Percentiles rank a stretch among this genome's conserved stretches.
Conservation (phyloP, 2,797 vertebrate species). For the Hypotaenidia philippensis region DNA sequence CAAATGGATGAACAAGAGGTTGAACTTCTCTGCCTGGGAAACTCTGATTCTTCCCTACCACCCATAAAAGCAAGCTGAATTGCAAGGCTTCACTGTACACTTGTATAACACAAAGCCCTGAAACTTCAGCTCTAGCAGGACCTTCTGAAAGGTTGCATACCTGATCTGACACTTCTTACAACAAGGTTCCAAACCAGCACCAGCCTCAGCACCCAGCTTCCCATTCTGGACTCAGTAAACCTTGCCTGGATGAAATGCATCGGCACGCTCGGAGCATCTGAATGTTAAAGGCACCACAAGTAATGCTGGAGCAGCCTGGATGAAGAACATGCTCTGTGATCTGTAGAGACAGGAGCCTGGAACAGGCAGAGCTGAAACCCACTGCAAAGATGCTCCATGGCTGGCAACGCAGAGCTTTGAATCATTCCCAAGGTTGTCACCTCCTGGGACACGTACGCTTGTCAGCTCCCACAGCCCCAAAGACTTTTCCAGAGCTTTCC, state of each 20-base stretch:
- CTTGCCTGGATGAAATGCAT: rapidly evolving
- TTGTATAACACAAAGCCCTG: neutral
- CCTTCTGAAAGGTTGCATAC: neutral
- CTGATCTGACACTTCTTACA: neutral
- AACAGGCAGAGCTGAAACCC: neutral
- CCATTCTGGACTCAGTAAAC: rapidly evolving
- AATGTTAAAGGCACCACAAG: neutral
- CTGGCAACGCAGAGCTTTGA: neutral
- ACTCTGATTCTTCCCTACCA: neutral
- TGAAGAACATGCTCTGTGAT: rapidly evolving
- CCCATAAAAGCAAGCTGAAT: neutral
- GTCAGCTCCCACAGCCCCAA: neutral
- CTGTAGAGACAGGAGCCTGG: neutral
- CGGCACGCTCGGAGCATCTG: rapidly evolving
- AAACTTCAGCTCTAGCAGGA: neutral
- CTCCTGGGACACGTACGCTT: rapidly evolving
- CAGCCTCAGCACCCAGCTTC: neutral
- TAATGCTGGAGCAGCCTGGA: neutral
- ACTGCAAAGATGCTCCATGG: neutral
- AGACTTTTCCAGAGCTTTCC: neutral
- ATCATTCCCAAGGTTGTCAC: neutral
- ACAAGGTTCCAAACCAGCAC: neutral
- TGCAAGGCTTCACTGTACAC: neutral
- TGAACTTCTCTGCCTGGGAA: neutral
- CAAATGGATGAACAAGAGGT: neutral